phyloP scores from a whole-genome alignment of 30 jellyfish, hydroid and myxozoan species.

The Nemopilema nomurai region DNA sequence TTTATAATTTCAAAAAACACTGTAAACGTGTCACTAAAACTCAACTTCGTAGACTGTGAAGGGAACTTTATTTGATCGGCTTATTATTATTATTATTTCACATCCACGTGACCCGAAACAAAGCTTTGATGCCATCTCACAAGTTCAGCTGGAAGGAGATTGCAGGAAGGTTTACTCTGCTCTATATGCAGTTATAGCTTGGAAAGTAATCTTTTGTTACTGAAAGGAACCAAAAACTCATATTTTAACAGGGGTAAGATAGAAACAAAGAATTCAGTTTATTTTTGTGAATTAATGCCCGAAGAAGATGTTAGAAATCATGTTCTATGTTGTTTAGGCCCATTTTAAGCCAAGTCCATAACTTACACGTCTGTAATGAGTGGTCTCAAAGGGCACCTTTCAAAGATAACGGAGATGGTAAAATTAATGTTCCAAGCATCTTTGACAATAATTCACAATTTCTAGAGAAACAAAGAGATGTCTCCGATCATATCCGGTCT shows the following conservation, averaged over 20 bases:
- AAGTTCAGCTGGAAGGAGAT: conserved; percentile 17
- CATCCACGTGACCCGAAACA: conserved; percentile 50
- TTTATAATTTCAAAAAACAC: too few relatives aligned
- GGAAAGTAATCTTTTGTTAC: not conserved
- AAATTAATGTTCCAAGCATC: too few relatives aligned
- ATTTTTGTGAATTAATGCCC: not conserved
- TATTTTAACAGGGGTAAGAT: not conserved
- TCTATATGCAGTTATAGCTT: not conserved
- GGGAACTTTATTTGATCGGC: too few relatives aligned
- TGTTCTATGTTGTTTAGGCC: not conserved
- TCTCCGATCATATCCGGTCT: too few relatives aligned
- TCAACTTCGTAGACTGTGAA: too few relatives aligned
- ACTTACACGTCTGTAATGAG: not conserved
- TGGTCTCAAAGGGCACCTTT: not conserved
- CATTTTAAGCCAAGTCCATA: not conserved
- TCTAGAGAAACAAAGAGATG: too few relatives aligned
- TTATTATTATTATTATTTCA: conserved; percentile 18
- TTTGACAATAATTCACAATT: too few relatives aligned
- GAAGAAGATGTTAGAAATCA: not conserved
- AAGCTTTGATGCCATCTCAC: conserved; percentile 26
- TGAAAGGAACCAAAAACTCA: not conserved
- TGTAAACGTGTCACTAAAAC: too few relatives aligned
- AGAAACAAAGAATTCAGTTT: not conserved
- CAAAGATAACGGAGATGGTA: not conserved
- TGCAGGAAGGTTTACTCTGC: not conserved